phyloP scores from a whole-genome alignment of 2,113 vertebrate genomes.

The Coregonus clupeaformis region DNA sequence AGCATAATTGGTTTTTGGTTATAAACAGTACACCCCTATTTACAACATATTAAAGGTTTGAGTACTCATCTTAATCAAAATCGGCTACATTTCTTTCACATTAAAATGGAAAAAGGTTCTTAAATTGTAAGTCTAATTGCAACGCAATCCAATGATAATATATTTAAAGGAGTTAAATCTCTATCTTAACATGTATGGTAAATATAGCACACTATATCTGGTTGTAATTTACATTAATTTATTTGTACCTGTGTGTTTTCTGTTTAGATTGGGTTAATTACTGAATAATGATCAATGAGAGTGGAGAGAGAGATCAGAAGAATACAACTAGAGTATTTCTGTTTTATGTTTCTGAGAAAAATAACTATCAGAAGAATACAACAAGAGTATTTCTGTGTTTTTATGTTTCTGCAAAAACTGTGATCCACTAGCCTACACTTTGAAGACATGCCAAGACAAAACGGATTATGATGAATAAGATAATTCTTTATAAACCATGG shows the following conservation, averaged over 20 bases:
- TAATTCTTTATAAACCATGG: constrained; percentile 49
- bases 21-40: constrained; percentile 29
- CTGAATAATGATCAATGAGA: background rate
- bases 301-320: background rate
- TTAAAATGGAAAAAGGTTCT: constrained; percentile 55
- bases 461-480: constrained; percentile 31
- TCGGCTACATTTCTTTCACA: constrained; percentile 62
- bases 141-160: constrained; percentile 42
- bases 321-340: background rate
- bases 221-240: constrained; percentile 47
- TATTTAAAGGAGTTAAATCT: constrained; percentile 64
- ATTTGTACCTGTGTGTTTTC: constrained; percentile 53
- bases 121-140: constrained; percentile 68
- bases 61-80: constrained; percentile 50
- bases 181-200: constrained; percentile 61
- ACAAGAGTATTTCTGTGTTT: background rate
- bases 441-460: constrained; percentile 26
- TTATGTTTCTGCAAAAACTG: constrained; percentile 5
- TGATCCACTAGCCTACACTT: background rate
- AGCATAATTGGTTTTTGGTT: background rate
- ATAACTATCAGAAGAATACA: background rate
- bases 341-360: constrained; percentile 1
- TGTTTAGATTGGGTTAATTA: background rate
- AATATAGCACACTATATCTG: constrained; percentile 58
- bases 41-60: constrained; percentile 39